These are phyloP conservation scores for Sebastes ruberrimus DNA, from an alignment of 2,797 vertebrate species.

Conservation along the genomic window DNA sequence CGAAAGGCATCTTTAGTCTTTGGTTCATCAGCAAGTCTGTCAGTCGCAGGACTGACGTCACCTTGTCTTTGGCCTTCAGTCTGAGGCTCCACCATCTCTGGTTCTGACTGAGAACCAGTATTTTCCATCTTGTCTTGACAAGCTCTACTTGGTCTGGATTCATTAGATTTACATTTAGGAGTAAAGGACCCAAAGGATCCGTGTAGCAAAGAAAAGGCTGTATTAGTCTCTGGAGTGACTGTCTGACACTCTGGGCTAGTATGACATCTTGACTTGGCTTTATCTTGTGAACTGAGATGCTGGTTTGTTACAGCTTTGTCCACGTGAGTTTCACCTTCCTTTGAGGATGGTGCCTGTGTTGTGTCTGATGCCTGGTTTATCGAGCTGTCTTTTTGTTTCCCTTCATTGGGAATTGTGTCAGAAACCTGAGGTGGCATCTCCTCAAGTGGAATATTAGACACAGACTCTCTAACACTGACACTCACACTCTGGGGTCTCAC, in stretches of 20 bases:
- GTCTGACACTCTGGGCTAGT: constrained; percentile 45
- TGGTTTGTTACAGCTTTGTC: constrained; percentile 40
- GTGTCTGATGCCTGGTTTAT: constrained; percentile 35
- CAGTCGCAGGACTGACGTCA: constrained; percentile 32
- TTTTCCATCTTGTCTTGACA: constrained; percentile 29
- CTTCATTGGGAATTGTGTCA: constrained; percentile 20
- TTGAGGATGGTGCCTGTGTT: constrained; percentile 11
- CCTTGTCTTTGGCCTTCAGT: constrained; percentile 45
- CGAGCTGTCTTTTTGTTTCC: constrained; percentile 26
- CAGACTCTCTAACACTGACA: constrained; percentile 64
- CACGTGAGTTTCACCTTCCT: constrained; percentile 29
- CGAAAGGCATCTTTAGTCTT: constrained; percentile 66
- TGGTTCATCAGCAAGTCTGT: constrained; percentile 66
- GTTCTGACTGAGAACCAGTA: constrained; percentile 13
- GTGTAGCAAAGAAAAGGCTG: constrained; percentile 71
- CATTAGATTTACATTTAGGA: constrained; percentile 72
- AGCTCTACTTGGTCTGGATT: constrained; percentile 39
- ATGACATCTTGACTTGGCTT: constrained; percentile 35
- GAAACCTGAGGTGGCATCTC: constrained; percentile 56
- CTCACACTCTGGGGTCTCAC: constrained; percentile 62
- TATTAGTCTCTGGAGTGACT: constrained; percentile 41
- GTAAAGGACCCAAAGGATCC: constrained; percentile 84
- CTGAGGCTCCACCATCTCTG: constrained; percentile 13
- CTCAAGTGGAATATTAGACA: constrained; percentile 80
- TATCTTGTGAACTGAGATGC: constrained; percentile 25